Conservation (phyloP, 1,140 invertebrate species). For the Megalopta genalis region DNA sequence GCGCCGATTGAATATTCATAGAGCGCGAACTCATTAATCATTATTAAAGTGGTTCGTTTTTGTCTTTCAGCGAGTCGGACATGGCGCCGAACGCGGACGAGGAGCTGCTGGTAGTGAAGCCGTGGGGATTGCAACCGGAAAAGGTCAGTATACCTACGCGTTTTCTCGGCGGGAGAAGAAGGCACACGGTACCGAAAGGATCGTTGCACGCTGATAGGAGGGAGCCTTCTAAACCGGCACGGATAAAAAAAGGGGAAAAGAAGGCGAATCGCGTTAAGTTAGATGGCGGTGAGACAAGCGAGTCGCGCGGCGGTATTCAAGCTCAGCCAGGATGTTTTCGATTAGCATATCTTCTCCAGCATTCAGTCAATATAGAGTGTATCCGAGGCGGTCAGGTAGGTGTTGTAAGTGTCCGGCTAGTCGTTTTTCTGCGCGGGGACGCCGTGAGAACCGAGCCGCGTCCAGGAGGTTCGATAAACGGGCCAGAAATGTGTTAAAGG, state of each 20-base stretch:
- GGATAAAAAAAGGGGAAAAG: not conserved
- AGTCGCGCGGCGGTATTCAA: not conserved
- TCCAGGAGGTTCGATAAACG: constrained; percentile 11
- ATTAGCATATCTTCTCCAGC: constrained; percentile 68
- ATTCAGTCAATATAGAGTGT: constrained; percentile 58
- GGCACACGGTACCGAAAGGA: not conserved
- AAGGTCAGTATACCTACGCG: constrained; percentile 66
- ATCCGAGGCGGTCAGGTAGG: constrained; percentile 23
- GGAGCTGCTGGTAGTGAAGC: constrained; percentile 75
- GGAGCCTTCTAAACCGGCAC: not conserved
- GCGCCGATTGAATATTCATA: not conserved
- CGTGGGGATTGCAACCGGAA: constrained; percentile 75
- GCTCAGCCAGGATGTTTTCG: constrained; percentile 66
- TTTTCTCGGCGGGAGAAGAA: not conserved
- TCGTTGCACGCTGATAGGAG: not conserved
- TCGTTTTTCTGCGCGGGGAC: constrained; percentile 44
- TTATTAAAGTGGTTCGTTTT: constrained; percentile 5
- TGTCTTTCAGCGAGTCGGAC: constrained; percentile 76
- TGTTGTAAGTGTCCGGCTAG: constrained; percentile 26
- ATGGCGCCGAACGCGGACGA: constrained; percentile 80
- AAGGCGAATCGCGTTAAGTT: constrained; percentile 26
- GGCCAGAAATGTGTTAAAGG: constrained; percentile 40
- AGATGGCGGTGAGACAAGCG: constrained; percentile 2
- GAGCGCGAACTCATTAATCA: not conserved
- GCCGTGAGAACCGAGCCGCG: constrained; percentile 59